Evolutionary conservation across 2,888 invertebrate species (phyloP).

Genomic region (Fissipunctia ypsillon): DNA sequence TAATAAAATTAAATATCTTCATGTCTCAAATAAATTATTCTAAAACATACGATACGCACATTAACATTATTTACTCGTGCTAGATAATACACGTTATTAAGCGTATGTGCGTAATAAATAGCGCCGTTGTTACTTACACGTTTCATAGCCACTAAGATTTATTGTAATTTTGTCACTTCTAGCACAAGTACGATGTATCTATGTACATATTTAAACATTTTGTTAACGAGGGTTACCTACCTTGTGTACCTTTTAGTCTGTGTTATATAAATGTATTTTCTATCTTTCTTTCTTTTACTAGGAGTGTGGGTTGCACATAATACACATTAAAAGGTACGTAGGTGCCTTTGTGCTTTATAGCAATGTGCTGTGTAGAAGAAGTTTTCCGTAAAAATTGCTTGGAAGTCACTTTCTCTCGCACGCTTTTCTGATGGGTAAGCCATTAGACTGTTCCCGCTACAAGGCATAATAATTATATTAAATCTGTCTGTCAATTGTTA

Average conservation of each 20-base stretch:
- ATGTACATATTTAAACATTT: not conserved
- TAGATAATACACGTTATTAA: slow-evolving; percentile 46
- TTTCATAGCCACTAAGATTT: slow-evolving; percentile 34
- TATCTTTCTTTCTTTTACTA: too few species aligned
- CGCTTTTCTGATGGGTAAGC: not conserved
- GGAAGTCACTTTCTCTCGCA: too few species aligned
- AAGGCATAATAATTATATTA: not conserved
- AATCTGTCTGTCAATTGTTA: too few species aligned
- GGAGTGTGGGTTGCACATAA: not conserved
- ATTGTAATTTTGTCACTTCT: slow-evolving; percentile 30
- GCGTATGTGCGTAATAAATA: slow-evolving; percentile 43
- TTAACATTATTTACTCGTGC: slow-evolving; percentile 43
- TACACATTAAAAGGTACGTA: not conserved
- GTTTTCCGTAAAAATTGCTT: not conserved
- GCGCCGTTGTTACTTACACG: slow-evolving; percentile 15
- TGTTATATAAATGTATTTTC: too few species aligned
- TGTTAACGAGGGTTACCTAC: not conserved
- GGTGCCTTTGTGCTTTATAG: not conserved
- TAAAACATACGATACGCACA: slow-evolving; percentile 18
- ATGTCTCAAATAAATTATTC: slow-evolving; percentile 28
- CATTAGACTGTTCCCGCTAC: not conserved
- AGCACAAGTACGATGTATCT: not conserved
- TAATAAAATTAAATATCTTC: too few species aligned
- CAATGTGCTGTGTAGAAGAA: not conserved
- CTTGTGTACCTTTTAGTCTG: too few species aligned